Percentiles rank a stretch among this genome's conserved stretches.
phyloP scores from a whole-genome alignment of 2,797 vertebrate species.

The Pygocentrus nattereri region DNA sequence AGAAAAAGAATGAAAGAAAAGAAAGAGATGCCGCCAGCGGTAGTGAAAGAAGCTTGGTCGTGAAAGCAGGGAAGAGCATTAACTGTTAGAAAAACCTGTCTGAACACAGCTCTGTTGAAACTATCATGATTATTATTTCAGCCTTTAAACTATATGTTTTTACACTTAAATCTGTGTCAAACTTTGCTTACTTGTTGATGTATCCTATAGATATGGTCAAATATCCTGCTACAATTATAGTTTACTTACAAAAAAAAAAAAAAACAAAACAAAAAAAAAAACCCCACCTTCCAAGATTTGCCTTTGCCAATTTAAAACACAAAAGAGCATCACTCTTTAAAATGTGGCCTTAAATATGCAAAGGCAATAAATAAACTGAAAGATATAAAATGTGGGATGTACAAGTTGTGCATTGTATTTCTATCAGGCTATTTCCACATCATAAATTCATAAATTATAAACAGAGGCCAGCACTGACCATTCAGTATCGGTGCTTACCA shows the following conservation, averaged over 20 bases:
- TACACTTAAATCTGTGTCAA: neutral
- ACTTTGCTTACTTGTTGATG: neutral
- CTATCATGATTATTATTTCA: too few relatives aligned
- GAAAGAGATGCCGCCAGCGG: neutral
- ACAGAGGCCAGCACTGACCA: slow-evolving; percentile 91
- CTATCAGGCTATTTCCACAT: neutral
- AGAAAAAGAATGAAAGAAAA: neutral
- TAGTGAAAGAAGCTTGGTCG: neutral
- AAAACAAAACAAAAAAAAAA: slow-evolving; percentile 17
- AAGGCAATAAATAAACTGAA: slow-evolving; percentile 60
- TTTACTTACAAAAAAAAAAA: neutral
- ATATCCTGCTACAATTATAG: too few relatives aligned
- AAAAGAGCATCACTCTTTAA: slow-evolving; percentile 38
- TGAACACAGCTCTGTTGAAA: neutral
- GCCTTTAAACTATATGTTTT: neutral
- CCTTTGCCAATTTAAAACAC: slow-evolving; percentile 74
- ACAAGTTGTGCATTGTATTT: too few relatives aligned
- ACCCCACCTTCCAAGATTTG: slow-evolving; percentile 57
- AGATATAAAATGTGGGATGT: neutral
- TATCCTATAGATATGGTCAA: neutral
- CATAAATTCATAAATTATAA: slow-evolving; percentile 61
- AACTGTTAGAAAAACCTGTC: neutral
- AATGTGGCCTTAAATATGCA: slow-evolving; percentile 65
- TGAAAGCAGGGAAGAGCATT: neutral
- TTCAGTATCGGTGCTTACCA: slow-evolving; percentile 89